These are phyloP conservation scores for Ginglymostoma cirratum DNA, from an alignment of 2,113 vertebrate species.

Conservation along the genomic window DNA sequence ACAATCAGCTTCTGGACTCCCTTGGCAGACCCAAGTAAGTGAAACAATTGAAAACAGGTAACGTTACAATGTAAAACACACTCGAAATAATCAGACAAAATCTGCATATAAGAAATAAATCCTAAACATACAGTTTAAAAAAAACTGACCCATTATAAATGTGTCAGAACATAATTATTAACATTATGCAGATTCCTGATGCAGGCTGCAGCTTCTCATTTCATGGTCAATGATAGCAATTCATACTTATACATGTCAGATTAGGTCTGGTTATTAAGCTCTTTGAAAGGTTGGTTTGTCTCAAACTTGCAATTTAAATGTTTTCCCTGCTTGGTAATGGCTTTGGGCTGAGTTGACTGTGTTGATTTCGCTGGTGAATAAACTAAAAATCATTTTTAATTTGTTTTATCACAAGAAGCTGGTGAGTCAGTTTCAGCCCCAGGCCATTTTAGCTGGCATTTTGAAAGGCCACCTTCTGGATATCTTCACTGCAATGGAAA, in stretches of 20 bases:
- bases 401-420: not conserved
- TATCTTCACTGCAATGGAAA: not conserved
- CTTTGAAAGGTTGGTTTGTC: slow-evolving; percentile 22
- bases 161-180: slow-evolving; percentile 17
- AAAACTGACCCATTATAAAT: slow-evolving; percentile 5
- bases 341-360: slow-evolving; percentile 21
- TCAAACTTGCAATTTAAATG: slow-evolving; percentile 28
- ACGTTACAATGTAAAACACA: not conserved
- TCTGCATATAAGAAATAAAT: not conserved
- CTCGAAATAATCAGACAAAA: not conserved
- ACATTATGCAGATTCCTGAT: not conserved
- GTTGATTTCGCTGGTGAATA: slow-evolving; percentile 27
- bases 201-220: slow-evolving; percentile 29
- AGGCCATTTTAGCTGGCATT: not conserved
- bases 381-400: not conserved
- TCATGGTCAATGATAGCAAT: slow-evolving; percentile 39
- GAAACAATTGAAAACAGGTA: slow-evolving; percentile 21
- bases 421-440: not conserved
- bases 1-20: not conserved
- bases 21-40: not conserved
- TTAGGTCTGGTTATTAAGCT: slow-evolving; percentile 39
- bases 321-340: slow-evolving; percentile 29
- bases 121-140: not conserved
- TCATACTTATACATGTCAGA: slow-evolving; percentile 36
- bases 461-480: not conserved